These are phyloP conservation scores for Hemaris fuciformis DNA, from an alignment of 2,888 invertebrate genomes.

Conservation along the genomic window DNA sequence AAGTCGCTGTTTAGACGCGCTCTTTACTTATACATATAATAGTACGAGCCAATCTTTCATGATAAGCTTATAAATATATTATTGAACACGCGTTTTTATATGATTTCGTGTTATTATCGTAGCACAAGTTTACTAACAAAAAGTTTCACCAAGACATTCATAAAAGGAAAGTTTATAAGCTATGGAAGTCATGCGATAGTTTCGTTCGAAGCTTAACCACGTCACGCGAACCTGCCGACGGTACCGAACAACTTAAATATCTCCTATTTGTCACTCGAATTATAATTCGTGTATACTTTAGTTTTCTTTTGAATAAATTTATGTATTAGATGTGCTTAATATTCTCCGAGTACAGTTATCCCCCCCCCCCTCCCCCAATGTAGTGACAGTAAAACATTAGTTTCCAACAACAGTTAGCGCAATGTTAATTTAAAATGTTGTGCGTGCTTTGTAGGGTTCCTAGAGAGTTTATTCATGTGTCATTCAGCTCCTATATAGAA, in stretches of 20 bases:
- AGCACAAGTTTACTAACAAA: slow-evolving; percentile 43
- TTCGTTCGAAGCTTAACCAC: slow-evolving; percentile 31
- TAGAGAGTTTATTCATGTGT: too few relatives aligned
- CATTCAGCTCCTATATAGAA: too few relatives aligned
- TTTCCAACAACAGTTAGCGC: too few relatives aligned
- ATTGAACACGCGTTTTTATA: slow-evolving; percentile 19
- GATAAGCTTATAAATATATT: background rate
- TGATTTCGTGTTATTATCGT: slow-evolving; percentile 23
- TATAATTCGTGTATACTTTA: background rate
- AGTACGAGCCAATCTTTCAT: background rate
- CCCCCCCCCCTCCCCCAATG: too few relatives aligned
- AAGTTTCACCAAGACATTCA: slow-evolving; percentile 49
- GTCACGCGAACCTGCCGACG: slow-evolving; percentile 40
- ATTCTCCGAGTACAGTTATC: too few relatives aligned
- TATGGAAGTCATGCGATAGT: slow-evolving; percentile 55
- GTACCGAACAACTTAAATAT: background rate
- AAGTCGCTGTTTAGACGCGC: too few relatives aligned
- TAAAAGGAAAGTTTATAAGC: slow-evolving; percentile 50
- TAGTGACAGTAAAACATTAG: too few relatives aligned
- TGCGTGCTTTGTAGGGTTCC: too few relatives aligned
- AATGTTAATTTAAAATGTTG: too few relatives aligned
- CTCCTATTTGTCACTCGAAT: background rate
- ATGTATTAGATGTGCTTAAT: background rate
- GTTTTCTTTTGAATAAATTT: background rate
- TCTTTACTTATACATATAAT: too few relatives aligned